phyloP scores from a whole-genome alignment of 2,113 vertebrate genomes.

The Odontesthes bonariensis region DNA sequence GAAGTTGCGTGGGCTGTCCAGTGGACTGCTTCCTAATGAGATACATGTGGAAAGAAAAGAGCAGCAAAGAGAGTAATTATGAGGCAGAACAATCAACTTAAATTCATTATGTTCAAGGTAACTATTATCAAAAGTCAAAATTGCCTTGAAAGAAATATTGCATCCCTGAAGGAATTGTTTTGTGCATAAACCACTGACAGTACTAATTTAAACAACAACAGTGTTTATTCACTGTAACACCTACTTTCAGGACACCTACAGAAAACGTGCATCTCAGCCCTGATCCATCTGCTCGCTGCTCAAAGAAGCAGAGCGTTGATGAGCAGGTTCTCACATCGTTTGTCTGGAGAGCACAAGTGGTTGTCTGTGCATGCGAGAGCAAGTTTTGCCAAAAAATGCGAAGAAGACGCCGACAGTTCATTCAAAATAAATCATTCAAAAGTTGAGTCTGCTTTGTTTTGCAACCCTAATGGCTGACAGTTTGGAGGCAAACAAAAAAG shows the following conservation, averaged over 20 bases:
- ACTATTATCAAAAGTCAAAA: background rate
- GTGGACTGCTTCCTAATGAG: conserved; percentile 89
- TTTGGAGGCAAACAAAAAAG: background rate
- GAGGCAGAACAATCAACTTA: background rate
- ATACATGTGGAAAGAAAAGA: conserved; percentile 39
- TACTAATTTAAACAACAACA: background rate
- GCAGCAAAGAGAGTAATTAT: conserved; percentile 9
- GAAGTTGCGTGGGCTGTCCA: conserved; percentile 95
- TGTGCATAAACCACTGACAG: background rate
- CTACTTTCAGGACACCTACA: conserved; percentile 1
- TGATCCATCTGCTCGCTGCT: conserved; percentile 15
- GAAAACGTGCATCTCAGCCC: conserved; percentile 3
- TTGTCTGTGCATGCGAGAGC: background rate
- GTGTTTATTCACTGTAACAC: background rate
- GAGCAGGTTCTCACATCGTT: background rate
- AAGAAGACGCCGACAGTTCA: no score
- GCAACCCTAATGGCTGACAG: background rate
- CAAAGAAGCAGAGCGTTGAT: background rate
- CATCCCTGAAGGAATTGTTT: background rate
- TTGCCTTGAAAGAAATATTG: background rate
- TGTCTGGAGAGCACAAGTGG: background rate
- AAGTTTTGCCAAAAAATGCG: background rate
- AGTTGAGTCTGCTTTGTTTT: background rate
- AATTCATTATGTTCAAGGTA: background rate
- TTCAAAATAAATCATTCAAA: background rate